Conservation (phyloP, 2,113 vertebrate species). For the Neolamprologus falcicula region DNA sequence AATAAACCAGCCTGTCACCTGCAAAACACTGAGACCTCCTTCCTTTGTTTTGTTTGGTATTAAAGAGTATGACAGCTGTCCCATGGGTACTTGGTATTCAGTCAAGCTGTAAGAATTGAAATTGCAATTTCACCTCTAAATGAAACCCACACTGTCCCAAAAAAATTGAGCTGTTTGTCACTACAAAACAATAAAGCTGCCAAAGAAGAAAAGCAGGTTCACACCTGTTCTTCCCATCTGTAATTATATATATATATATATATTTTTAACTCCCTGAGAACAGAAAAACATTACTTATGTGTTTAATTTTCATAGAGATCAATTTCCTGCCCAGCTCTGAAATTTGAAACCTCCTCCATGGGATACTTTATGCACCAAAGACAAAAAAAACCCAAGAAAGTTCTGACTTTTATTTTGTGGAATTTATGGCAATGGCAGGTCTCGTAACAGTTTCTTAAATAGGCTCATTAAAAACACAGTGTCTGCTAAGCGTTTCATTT, state of each 20-base stretch:
- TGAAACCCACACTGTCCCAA: neutral
- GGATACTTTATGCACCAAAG: neutral
- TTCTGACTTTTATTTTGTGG: neutral
- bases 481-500: neutral
- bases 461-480: neutral
- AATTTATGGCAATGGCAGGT: neutral
- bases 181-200: constrained; percentile 14
- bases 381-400: neutral
- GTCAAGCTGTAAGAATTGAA: neutral
- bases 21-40: neutral
- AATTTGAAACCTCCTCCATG: neutral
- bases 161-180: neutral
- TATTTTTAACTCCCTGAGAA: neutral
- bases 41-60: neutral
- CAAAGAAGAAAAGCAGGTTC: neutral
- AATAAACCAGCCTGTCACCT: neutral
- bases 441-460: neutral
- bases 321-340: neutral
- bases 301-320: neutral
- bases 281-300: neutral
- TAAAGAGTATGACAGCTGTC: neutral
- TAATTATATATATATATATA: neutral
- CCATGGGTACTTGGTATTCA: neutral
- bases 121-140: constrained; percentile 11
- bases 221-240: neutral